Evolutionary conservation across 2,888 invertebrate genomes (phyloP).

Genomic region (Ferdinandea cuprea): DNA sequence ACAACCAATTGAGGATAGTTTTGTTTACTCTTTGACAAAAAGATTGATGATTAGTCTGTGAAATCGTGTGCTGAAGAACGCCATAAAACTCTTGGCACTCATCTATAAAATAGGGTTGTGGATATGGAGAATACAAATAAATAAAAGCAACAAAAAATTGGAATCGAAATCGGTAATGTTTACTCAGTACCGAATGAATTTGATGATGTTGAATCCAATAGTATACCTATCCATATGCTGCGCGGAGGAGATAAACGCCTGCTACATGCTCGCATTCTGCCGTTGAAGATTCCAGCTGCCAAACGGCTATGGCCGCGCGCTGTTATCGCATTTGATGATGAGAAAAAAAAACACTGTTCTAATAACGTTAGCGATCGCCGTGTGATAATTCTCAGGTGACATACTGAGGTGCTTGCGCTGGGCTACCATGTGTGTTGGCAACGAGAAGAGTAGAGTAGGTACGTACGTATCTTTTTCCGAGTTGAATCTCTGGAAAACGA

Average conservation of each 20-base stretch:
- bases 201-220: slow-evolving; percentile 56
- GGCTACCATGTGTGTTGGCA: slow-evolving; percentile 16
- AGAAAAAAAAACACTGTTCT: slow-evolving; percentile 32
- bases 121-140: slow-evolving; percentile 17
- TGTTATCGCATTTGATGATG: slow-evolving; percentile 53
- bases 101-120: slow-evolving; percentile 56
- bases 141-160: slow-evolving; percentile 16
- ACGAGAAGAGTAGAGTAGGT: background rate
- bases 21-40: slow-evolving; percentile 67
- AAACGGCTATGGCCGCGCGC: slow-evolving; percentile 19
- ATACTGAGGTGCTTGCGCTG: slow-evolving; percentile 40
- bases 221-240: slow-evolving; percentile 62
- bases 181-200: slow-evolving; percentile 62
- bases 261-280: slow-evolving; percentile 36
- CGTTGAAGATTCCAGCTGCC: slow-evolving; percentile 64
- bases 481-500: background rate
- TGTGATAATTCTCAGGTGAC: slow-evolving; percentile 71
- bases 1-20: slow-evolving; percentile 65
- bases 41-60: slow-evolving; percentile 67
- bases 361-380: slow-evolving; percentile 58
- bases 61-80: slow-evolving; percentile 16
- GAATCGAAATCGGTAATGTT: slow-evolving; percentile 48
- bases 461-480: background rate
- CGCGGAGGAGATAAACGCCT: slow-evolving; percentile 59
- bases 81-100: slow-evolving; percentile 64